Evolutionary conservation across 2,888 invertebrate genomes (phyloP), one percentile per base, ranked within the genome.

Genomic region (Acronicta aceris): DNA sequence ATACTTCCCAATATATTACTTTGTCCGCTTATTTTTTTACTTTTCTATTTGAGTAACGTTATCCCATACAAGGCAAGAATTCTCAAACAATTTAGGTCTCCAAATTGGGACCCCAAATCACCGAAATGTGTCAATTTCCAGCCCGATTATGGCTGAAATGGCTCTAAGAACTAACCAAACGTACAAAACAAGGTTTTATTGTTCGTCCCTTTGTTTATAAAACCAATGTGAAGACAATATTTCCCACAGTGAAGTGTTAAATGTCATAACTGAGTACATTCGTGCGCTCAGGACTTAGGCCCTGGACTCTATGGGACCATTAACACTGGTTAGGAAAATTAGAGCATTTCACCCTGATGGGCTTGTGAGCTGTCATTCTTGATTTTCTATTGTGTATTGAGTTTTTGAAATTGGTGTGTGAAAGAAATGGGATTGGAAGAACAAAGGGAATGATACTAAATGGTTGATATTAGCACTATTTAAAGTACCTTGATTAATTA

Each of bases 271-370:
- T 71, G 64, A 57, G 56, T 51, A 15, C 17, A 58, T 50, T 46
- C 61, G 71, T 71, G 71, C 21, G 52, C 17, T 21, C 61, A 67
- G 57, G 60, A 43, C 61, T 36, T 36, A 38, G 9, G 65, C 63
- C 50, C 73, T 30, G 45, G 9, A 59, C 65, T 50, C 68, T 59
- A 61, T 71, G 56, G 6, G 21, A 51, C 62, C 30, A 69, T 77
- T 77, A 71, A 66, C 76, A 57, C 55, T 30, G 46, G 27, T 76
- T 77, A 76, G 47, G 59, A 49, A 62, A 78, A 76, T 76, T 76
- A 76, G 76, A 76, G 58, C 74, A 63, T 27, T 61, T 13, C 59
- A 25, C 46, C 60, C 50, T 55, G 62, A 62, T 46, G 41, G 55
- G 53, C n/a, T 50, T 53, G 38, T 58, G 41, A 66, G 50, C 66